Evolutionary conservation across 1,140 invertebrate genomes (phyloP).

Genomic region (Eubasilissa regina): DNA sequence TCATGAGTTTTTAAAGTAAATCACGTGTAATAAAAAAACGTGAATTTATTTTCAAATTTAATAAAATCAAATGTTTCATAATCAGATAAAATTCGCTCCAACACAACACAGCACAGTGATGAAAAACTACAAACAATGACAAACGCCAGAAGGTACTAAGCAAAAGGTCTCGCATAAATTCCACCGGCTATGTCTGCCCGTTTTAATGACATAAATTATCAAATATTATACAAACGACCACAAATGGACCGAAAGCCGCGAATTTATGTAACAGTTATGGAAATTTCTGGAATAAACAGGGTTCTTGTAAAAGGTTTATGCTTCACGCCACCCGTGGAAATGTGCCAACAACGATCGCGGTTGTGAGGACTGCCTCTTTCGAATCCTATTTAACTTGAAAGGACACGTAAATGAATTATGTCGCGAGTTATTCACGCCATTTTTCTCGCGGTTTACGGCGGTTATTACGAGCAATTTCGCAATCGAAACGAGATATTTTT

Average conservation of each 20-base stretch:
- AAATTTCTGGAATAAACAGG: conserved; percentile 59
- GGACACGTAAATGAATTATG: conserved; percentile 37
- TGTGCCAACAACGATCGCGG: conserved; percentile 50
- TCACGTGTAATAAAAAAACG: background rate
- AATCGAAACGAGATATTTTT: background rate
- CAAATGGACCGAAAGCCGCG: conserved; percentile 59
- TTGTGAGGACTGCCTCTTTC: conserved; percentile 30
- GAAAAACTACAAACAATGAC: background rate
- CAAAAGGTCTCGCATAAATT: conserved; percentile 36
- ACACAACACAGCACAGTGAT: too few relatives aligned
- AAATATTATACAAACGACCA: conserved; percentile 55
- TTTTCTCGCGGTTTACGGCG: conserved; percentile 3
- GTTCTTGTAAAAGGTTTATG: conserved; percentile 55
- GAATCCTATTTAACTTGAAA: conserved; percentile 41
- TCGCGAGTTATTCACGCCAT: conserved; percentile 9
- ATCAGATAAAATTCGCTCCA: too few relatives aligned
- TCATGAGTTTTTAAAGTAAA: background rate
- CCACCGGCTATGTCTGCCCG: conserved; percentile 11
- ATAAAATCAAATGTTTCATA: background rate
- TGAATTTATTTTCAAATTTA: background rate
- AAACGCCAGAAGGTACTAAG: conserved; percentile 15
- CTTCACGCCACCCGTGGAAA: conserved; percentile 47
- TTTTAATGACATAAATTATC: conserved; percentile 59
- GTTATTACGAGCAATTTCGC: background rate
- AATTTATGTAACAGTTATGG: conserved; percentile 60